Evolutionary conservation across 2,888 invertebrate species (phyloP).

Genomic region (Bembecia ichneumoniformis): DNA sequence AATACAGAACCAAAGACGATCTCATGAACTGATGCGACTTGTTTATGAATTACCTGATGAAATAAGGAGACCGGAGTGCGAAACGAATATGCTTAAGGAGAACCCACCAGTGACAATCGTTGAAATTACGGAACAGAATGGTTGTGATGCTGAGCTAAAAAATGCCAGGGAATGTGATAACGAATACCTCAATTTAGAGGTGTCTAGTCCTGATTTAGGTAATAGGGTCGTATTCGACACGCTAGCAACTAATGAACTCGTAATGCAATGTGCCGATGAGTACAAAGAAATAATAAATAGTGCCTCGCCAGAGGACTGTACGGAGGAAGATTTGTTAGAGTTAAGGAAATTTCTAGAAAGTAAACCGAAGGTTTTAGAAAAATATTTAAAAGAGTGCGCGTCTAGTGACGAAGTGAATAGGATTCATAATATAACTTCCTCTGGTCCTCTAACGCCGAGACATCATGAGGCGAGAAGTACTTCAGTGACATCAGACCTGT

Average conservation of each 20-base stretch:
- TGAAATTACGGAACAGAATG: slow-evolving; percentile 62
- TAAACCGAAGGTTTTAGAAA: slow-evolving; percentile 79
- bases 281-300: slow-evolving; percentile 55
- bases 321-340: slow-evolving; percentile 55
- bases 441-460: slow-evolving; percentile 59
- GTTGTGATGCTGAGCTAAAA: slow-evolving; percentile 54
- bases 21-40: slow-evolving; percentile 58
- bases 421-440: slow-evolving; percentile 71
- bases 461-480: slow-evolving; percentile 74
- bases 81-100: slow-evolving; percentile 55
- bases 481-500: slow-evolving; percentile 86
- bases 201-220: slow-evolving; percentile 49
- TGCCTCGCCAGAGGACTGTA: slow-evolving; percentile 50
- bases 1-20: slow-evolving; percentile 31
- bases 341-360: slow-evolving; percentile 47
- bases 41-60: slow-evolving; percentile 65
- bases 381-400: slow-evolving; percentile 84
- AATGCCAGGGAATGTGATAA: slow-evolving; percentile 40
- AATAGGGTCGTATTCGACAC: slow-evolving; percentile 56
- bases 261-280: slow-evolving; percentile 46
- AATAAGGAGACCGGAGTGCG: slow-evolving; percentile 31
- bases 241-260: slow-evolving; percentile 42
- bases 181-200: slow-evolving; percentile 34
- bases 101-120: slow-evolving; percentile 62
- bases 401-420: slow-evolving; percentile 75